Conservation (phyloP, 2,113 vertebrate species). For the Nannospalax galili region DNA sequence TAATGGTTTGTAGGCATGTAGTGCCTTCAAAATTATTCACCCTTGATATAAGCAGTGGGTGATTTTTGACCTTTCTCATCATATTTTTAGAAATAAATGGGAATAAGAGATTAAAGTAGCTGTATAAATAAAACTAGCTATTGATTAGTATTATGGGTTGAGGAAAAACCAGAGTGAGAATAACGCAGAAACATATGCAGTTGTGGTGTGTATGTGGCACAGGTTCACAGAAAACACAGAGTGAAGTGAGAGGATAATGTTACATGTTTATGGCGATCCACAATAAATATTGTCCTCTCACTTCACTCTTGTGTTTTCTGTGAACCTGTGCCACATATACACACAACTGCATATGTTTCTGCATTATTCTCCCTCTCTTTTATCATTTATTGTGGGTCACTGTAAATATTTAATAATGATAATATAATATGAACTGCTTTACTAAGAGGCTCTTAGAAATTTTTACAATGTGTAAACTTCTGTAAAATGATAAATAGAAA, state of each 20-base stretch:
- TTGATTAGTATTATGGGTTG: not conserved
- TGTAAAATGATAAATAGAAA: not conserved
- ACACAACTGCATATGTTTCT: no score
- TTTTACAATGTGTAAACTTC: not conserved
- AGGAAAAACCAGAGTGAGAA: not conserved
- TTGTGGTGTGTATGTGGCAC: not conserved
- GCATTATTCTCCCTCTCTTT: no score
- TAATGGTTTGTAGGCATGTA: not conserved
- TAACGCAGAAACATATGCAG: not conserved
- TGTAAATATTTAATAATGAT: no score
- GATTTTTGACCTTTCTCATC: not conserved
- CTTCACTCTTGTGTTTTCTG: no score
- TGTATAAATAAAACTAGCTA: not conserved
- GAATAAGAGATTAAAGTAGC: not conserved
- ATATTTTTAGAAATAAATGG: not conserved
- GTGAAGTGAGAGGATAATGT: not conserved
- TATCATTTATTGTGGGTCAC: no score
- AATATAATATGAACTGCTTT: slow-evolving; percentile 10
- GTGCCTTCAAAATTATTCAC: not conserved
- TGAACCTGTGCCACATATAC: no score
- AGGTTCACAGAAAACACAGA: no score
- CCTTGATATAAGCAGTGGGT: not conserved
- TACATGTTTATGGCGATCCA: not conserved
- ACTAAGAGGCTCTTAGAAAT: not conserved
- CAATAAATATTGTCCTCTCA: no score